Evolutionary conservation across 2,888 invertebrate species (phyloP).

Genomic region (Trachelus tabidus): DNA sequence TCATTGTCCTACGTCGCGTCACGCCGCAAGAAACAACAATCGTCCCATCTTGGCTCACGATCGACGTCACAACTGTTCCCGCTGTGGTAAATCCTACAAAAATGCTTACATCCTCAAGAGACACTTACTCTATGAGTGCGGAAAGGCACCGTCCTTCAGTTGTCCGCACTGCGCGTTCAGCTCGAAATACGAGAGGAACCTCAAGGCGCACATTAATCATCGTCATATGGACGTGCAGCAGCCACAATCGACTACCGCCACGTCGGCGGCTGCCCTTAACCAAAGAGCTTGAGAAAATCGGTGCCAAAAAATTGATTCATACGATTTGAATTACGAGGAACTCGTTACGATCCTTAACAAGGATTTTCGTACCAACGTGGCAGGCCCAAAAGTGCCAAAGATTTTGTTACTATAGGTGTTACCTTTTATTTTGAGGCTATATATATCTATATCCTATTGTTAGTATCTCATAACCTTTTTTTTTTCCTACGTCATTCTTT

Average conservation of each 20-base stretch:
- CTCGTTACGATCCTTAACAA: not conserved
- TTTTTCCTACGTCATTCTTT: not conserved
- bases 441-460: not conserved
- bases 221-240: slow-evolving; percentile 52
- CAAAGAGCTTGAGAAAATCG: slow-evolving; percentile 45
- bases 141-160: slow-evolving; percentile 65
- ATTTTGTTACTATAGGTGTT: not conserved
- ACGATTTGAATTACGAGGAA: not conserved
- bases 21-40: slow-evolving; percentile 51
- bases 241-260: slow-evolving; percentile 8
- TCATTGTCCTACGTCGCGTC: slow-evolving; percentile 54
- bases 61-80: slow-evolving; percentile 67
- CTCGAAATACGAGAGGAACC: slow-evolving; percentile 65
- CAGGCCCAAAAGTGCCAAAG: not conserved
- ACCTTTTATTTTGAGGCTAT: not conserved
- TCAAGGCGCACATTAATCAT: slow-evolving; percentile 65
- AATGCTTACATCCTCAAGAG: slow-evolving; percentile 73
- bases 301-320: not conserved
- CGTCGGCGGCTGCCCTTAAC: slow-evolving; percentile 41
- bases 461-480: not conserved
- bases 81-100: slow-evolving; percentile 73
- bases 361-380: not conserved
- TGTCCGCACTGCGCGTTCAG: slow-evolving; percentile 66
- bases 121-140: slow-evolving; percentile 69
- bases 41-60: slow-evolving; percentile 48